phyloP scores from a whole-genome alignment of 2,797 vertebrate genomes.

The Merluccius polli region DNA sequence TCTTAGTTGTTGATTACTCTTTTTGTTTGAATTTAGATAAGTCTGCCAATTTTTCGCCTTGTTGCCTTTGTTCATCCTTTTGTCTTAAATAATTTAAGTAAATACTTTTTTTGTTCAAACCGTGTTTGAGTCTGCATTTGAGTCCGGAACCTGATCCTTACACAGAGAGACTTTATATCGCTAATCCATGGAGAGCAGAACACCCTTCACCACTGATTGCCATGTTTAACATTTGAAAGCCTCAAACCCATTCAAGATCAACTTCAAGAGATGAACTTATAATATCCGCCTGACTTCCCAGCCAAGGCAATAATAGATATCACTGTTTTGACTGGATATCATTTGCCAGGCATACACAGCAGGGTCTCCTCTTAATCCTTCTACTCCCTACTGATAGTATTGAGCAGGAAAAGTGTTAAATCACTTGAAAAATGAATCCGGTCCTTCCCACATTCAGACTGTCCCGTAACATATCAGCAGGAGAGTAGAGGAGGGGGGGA shows the following conservation, averaged over 20 bases:
- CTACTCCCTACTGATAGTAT: not conserved
- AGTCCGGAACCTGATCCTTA: no score
- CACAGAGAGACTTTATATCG: not conserved
- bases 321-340: not conserved
- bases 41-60: no score
- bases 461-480: not conserved
- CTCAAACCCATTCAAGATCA: not conserved
- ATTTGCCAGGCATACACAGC: not conserved
- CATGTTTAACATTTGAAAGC: not conserved
- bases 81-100: no score
- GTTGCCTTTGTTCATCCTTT: no score
- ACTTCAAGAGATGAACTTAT: not conserved
- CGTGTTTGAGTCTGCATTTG: no score
- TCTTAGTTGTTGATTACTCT: no score
- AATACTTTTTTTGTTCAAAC: no score
- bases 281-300: not conserved
- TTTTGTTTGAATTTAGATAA: no score
- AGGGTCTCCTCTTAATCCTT: slow-evolving; percentile 5
- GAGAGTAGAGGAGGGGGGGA: slow-evolving; percentile 17
- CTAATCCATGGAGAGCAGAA: not conserved
- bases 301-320: not conserved
- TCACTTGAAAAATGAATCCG: slow-evolving; percentile 18
- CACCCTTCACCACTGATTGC: not conserved
- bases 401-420: slow-evolving; percentile 8
- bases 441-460: not conserved